Base-by-base conservation (phyloP, 35 echinoderm and acorn worm genomes). In the Lytechinus pictus region DNA sequence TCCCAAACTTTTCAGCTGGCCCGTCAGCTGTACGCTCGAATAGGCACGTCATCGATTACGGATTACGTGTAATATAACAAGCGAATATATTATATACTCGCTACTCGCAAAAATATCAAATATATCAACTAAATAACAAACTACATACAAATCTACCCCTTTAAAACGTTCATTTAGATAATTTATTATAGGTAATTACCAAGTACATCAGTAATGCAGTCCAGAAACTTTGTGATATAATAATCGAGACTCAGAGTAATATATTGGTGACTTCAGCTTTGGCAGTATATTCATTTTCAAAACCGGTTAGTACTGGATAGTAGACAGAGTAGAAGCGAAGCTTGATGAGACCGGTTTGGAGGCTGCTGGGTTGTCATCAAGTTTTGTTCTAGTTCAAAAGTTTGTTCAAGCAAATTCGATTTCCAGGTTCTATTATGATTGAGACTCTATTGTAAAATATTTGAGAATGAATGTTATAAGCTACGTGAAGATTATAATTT, bases 1-100 rank as follows among this genome's bases (percentile, higher is more conserved):
- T 79, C 66, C 66, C 66, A 79, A 79, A 79, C 66, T 79, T 79
- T 79, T 79, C 66, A 79, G 66, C 66, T 79, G 66, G 66, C 66
- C 16, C 24, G n/a, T 79, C 14, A 24, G 6, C n/a, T 79, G 66
- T 24, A 79, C 66, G 66, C 66, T 79, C 14, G 16, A 79, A 24
- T 7, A 24, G n/a, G 0, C n/a, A 79, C 9, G 56, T 79, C n/a
- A 79, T 79, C 66, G 66, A 79, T 79, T 79, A 79, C 66, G 66
- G 4, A 44, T 1, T 44, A 44, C 33, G 33, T 44, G 33, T 44
- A 44, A 44, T 44, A 44, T 44, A 16, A 79, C 16, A 79, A 79
- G 21, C 16, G 21, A 7, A 79, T 79, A 79, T 79, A 44, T 44
- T 44, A 44, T 44, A 44, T 44, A 44, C 2, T n/a, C n/a, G 2